phyloP scores from a whole-genome alignment of 2,888 invertebrate genomes.

The Sepiola atlantica region DNA sequence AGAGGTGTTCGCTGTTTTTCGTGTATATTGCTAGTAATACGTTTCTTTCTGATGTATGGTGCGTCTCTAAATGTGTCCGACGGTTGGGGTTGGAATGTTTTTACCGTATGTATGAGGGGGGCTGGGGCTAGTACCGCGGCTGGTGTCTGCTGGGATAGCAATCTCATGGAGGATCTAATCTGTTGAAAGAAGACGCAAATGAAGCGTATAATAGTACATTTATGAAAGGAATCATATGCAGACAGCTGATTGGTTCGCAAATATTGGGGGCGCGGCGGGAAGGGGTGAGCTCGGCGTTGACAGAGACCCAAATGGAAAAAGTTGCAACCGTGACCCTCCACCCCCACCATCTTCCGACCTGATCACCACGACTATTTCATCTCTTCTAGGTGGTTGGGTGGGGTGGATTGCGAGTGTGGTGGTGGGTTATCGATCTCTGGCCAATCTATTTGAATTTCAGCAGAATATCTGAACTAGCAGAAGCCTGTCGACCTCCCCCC shows the following conservation, averaged over 20 bases:
- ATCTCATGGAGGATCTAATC: slow-evolving; percentile 16
- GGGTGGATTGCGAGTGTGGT: background rate
- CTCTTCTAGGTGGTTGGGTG: background rate
- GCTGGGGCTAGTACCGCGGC: background rate
- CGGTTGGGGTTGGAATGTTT: background rate
- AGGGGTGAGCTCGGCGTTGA: background rate
- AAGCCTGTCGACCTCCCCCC: too few relatives aligned
- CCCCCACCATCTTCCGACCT: background rate
- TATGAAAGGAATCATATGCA: slow-evolving; percentile 32
- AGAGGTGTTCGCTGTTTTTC: background rate
- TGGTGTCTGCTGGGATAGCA: background rate
- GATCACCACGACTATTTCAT: background rate
- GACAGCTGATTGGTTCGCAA: background rate
- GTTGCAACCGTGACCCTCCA: background rate
- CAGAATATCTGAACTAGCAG: background rate
- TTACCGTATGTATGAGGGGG: too few relatives aligned
- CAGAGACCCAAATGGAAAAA: background rate
- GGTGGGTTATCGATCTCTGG: background rate
- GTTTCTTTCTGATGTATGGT: background rate
- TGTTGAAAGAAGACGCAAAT: slow-evolving; percentile 19
- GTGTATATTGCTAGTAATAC: background rate
- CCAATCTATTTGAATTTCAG: slow-evolving; percentile 32
- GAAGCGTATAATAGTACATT: slow-evolving; percentile 32
- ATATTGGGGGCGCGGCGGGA: background rate
- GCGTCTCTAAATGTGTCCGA: background rate